These are phyloP conservation scores for Drosophila nigromelanica DNA, from an alignment of 1,140 invertebrate genomes.

Conservation along the genomic window DNA sequence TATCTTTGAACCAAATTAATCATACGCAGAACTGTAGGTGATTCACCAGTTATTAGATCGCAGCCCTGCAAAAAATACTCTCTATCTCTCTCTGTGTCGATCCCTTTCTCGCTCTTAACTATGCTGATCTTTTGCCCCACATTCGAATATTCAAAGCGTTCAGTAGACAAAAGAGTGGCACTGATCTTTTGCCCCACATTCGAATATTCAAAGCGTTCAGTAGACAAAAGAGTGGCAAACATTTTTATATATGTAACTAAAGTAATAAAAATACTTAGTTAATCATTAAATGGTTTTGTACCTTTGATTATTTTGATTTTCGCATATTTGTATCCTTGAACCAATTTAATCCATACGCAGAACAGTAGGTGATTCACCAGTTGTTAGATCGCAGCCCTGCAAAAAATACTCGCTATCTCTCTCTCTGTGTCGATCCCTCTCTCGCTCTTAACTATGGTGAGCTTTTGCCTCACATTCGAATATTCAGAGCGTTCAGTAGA, in stretches of 20 bases:
- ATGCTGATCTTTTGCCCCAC: background rate
- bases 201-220: slow-evolving; percentile 11
- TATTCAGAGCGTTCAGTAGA: slow-evolving; percentile 23
- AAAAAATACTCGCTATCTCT: background rate
- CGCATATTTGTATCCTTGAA: background rate
- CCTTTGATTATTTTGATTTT: no score
- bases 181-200: no score
- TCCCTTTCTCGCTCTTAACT: no score
- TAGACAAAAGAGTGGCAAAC: slow-evolving; percentile 31
- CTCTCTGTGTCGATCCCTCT: background rate
- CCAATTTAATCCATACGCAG: background rate
- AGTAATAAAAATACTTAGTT: no score
- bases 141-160: background rate
- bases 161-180: slow-evolving; percentile 34
- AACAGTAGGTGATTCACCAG: no score
- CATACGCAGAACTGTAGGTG: background rate
- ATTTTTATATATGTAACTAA: no score
- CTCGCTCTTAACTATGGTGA: background rate
- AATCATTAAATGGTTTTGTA: no score
- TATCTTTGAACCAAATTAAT: background rate
- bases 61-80: background rate
- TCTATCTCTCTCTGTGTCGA: slow-evolving; percentile 4
- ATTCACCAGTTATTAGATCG: background rate
- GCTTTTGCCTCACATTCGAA: background rate
- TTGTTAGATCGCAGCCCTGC: slow-evolving; percentile 2